Base-by-base conservation (phyloP, 2,113 vertebrate species). In the Apistogramma diplotaenia region DNA sequence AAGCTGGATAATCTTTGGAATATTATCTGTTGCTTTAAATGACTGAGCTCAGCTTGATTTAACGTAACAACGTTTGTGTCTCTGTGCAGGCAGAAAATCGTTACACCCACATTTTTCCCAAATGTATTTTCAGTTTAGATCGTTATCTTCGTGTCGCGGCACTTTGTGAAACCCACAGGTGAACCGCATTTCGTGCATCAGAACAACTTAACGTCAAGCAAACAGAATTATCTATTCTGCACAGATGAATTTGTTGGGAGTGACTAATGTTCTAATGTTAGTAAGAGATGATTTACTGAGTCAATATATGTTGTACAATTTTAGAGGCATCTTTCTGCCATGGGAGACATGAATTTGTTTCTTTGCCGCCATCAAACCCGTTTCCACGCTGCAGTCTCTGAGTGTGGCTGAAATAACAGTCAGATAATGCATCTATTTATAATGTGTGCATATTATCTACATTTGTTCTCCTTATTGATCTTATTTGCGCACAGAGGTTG, bases 261-360 rank as follows among this genome's bases (percentile, higher is more conserved):
- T 84, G 79, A 89, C 21, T 5, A 70, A 83, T 85, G 57, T 29
- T 83, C 62, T 84, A 40, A 59, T 86, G 83, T 61, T 27, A 33
- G 19, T 4, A 4, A 43, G 54, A 72, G 31, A 54, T 55, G 61
- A 86, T 86, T 76, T 40, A 82, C 15, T 43, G 25, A 76, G 31
- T 82, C 73, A 74, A 85, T 89, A 59, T 21, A 13, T 59, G 31
- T 74, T 73, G 76, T 27, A 11, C 23, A 19, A 56, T 85, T 84
- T 35, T 15, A 31, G 25, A 76, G 40, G 74, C 18, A 31, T 70
- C 37, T 70, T 72, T 62, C 72, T 65, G 23, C 56, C 40, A 25
- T 53, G 6, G 57, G 16, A 57, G 70, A 43, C 60, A 77, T 54
- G 21, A 6, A 16, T 71, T 18, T 40, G 19, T 54, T 74, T 73